Percentiles rank a stretch among this genome's conserved stretches.
Evolutionary conservation across 2,888 invertebrate genomes (phyloP).

Genomic region (Conomelus anceps): DNA sequence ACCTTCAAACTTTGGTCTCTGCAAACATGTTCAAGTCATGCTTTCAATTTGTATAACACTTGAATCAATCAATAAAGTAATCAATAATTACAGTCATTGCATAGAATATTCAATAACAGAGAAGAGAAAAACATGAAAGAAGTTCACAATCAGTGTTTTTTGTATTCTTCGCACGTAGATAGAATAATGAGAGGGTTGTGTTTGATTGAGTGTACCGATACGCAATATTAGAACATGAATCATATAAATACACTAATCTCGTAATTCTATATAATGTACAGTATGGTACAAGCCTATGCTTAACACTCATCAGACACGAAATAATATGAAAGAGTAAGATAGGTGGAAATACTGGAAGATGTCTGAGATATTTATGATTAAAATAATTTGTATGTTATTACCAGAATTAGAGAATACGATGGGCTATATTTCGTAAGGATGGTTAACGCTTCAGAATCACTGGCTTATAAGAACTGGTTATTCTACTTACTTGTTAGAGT

Average conservation of each 20-base stretch:
- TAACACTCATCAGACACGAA: neutral
- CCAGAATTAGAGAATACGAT: neutral
- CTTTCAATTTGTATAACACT: no score
- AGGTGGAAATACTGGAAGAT: neutral
- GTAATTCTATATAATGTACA: neutral
- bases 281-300: neutral
- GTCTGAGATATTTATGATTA: neutral
- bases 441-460: neutral
- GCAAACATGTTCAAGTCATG: no score
- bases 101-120: neutral
- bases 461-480: neutral
- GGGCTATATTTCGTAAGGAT: neutral
- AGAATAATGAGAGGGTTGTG: neutral
- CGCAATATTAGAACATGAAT: neutral
- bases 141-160: neutral
- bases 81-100: no score
- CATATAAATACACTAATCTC: neutral
- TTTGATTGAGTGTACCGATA: neutral
- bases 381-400: neutral
- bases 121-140: neutral
- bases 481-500: neutral
- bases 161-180: neutral
- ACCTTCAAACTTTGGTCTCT: no score
- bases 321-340: neutral
- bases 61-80: no score